Evolutionary conservation across 64 coral and sea anemone species (phyloP).

Genomic region (Montipora efflorescens): DNA sequence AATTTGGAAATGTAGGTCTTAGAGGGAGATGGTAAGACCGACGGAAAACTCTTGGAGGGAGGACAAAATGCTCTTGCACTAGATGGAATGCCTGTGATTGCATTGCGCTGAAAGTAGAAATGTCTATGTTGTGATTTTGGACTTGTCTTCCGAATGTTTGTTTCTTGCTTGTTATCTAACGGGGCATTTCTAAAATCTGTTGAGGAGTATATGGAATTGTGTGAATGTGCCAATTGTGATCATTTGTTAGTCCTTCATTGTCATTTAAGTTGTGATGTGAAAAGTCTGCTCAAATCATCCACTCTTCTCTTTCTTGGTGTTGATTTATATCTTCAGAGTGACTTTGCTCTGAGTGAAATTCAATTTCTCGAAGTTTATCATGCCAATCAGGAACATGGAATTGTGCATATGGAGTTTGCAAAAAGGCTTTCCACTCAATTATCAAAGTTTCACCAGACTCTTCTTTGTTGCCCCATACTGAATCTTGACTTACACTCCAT

Average conservation of each 20-base stretch:
- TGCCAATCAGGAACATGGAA: slow-evolving; percentile 39
- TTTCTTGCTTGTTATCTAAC: slow-evolving; percentile 24
- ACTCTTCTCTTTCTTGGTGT: slow-evolving; percentile 31
- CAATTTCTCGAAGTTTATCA: slow-evolving; percentile 33
- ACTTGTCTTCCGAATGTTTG: slow-evolving; percentile 2
- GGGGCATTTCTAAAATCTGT: slow-evolving; percentile 13
- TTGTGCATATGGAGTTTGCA: slow-evolving; percentile 46
- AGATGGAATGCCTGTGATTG: slow-evolving; percentile 47
- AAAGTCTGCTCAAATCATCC: slow-evolving; percentile 56
- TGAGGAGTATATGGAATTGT: neutral
- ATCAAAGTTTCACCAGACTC: slow-evolving; percentile 45
- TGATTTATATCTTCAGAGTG: slow-evolving; percentile 30
- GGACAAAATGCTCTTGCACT: slow-evolving; percentile 27
- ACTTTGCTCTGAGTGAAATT: slow-evolving; percentile 8
- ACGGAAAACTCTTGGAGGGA: too few relatives aligned
- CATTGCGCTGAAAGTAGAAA: slow-evolving; percentile 23
- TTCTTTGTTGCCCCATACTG: slow-evolving; percentile 26
- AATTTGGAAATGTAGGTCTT: too few relatives aligned
- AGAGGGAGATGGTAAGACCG: too few relatives aligned
- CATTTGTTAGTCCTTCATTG: slow-evolving; percentile 11
- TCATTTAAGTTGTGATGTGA: slow-evolving; percentile 21
- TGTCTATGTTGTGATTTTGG: slow-evolving; percentile 48
- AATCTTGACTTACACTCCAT: slow-evolving; percentile 22
- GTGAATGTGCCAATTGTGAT: slow-evolving; percentile 37
- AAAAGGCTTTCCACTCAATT: slow-evolving; percentile 29